A percentile compares a stretch with the other conserved stretches of the same genome.
Conservation (phyloP, 2,797 vertebrate species). For the Meda fulgida region DNA sequence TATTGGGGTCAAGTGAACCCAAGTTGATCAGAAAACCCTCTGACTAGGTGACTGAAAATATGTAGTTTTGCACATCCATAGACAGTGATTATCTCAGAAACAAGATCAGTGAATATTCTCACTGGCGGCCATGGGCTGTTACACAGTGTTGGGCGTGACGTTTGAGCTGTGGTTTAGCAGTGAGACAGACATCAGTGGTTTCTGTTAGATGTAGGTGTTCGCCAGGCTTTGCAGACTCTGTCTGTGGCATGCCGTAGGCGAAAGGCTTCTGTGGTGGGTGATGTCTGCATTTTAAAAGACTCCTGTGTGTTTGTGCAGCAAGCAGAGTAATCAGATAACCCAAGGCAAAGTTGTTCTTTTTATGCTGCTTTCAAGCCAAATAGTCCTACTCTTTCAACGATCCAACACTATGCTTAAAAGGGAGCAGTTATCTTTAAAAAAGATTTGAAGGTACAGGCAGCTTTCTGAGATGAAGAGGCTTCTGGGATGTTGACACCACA, state of each 20-base stretch:
- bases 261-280: slow-evolving; percentile 41
- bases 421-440: slow-evolving; percentile 2
- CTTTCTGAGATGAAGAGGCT: neutral
- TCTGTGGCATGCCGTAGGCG: slow-evolving; percentile 43
- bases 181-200: slow-evolving; percentile 67
- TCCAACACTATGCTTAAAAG: neutral
- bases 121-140: slow-evolving; percentile 49
- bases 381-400: neutral
- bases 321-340: slow-evolving; percentile 33
- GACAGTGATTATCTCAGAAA: slow-evolving; percentile 16
- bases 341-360: slow-evolving; percentile 39
- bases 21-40: neutral
- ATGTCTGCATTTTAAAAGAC: slow-evolving; percentile 43
- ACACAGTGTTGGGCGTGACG: slow-evolving; percentile 61
- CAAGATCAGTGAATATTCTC: too few relatives aligned
- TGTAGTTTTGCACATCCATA: neutral
- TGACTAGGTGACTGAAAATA: neutral
- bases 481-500: neutral
- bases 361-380: slow-evolving; percentile 8
- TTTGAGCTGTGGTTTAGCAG: slow-evolving; percentile 68
- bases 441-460: slow-evolving; percentile 16
- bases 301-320: slow-evolving; percentile 43
- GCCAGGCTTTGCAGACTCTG: slow-evolving; percentile 49
- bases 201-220: slow-evolving; percentile 65
- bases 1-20: neutral